Evolutionary conservation across 53 echinoderm and acorn worm genomes (phyloP).

Genomic region (Holothuria scabra): DNA sequence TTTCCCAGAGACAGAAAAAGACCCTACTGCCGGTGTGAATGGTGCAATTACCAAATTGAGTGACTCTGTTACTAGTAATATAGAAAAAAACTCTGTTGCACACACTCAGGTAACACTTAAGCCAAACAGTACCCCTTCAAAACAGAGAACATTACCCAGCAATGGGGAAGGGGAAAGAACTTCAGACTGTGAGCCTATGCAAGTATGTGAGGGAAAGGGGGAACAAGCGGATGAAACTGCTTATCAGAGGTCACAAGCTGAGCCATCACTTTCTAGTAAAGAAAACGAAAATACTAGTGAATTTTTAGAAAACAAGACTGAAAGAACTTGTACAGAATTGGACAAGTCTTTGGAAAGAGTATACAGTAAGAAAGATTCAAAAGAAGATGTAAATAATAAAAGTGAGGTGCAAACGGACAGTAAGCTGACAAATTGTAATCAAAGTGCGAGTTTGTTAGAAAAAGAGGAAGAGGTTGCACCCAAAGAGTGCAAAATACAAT

Average conservation of each 20-base stretch:
- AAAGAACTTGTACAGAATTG: conserved; percentile 24
- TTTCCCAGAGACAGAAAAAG: conserved; percentile 27
- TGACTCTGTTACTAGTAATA: conserved; percentile 32
- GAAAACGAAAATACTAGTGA: conserved; percentile 25
- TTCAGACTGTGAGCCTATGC: conserved; percentile 13
- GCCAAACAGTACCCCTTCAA: conserved; percentile 26
- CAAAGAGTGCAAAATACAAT: no score
- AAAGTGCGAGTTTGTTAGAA: not conserved
- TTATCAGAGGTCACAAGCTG: not conserved
- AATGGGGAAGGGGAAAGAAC: conserved; percentile 31
- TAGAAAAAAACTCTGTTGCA: conserved; percentile 34
- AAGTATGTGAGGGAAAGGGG: not conserved
- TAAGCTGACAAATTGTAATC: conserved; percentile 17
- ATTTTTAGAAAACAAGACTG: conserved; percentile 10
- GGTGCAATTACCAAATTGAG: conserved; percentile 47
- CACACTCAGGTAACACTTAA: conserved; percentile 38
- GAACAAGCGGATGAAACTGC: not conserved
- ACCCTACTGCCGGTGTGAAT: conserved; percentile 25
- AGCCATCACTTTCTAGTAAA: not conserved
- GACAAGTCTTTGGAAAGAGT: conserved; percentile 3
- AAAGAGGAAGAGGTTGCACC: no score
- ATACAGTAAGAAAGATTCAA: not conserved
- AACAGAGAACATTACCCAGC: conserved; percentile 33
- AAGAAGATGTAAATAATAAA: conserved; percentile 33
- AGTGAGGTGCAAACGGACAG: conserved; percentile 23